Base-by-base conservation (phyloP, 2,113 vertebrate species). In the Gnathonemus echidnorhynchus region DNA sequence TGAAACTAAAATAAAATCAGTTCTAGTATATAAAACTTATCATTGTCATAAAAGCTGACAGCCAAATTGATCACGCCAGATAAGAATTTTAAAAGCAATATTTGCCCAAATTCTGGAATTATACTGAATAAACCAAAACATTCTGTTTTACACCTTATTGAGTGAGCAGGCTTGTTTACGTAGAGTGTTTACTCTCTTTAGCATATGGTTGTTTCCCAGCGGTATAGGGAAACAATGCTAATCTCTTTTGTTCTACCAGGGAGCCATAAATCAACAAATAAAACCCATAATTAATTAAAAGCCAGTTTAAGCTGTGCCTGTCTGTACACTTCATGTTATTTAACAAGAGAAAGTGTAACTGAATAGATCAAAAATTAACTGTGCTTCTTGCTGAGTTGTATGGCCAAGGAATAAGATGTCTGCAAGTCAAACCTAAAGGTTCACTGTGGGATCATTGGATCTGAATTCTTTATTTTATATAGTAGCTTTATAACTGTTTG, bases 231-330 rank as follows among this genome's bases (percentile, higher is more conserved):
- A 86, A 86, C 46, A 86, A 27, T 27, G 42, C 35, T 49, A 39
- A 87, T 87, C 13, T 27, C 86, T 87, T 39, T 49, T 49, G n/a
- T 87, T 53, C 86, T 27, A 52, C 27, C 27, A n/a, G 86, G 27
- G 1, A 53, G 52, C 50, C 50, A 53, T 53, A 87, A 87, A 87
- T 86, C 50, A 27, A 53, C n/a, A 87, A 87, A 87, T 86, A 48
- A 85, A 86, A n/a, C 83, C 24, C 46, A 35, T 27, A 87, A 87
- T 87, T 53, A 87, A 52, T 87, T 35, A 19, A 53, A 87, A 53
- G 27, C 13, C 86, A 31, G 27, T 56, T 56, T 56, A 35, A 53
- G 6, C 31, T 27, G 45, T 15, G 48, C 21, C 48, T 49, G 13
- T 1, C 48, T 15, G 46, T 42, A 19, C 84, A 15, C 35, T 80